Conservation (phyloP, 2,113 vertebrate species). For the Ceuthmochares aereus region DNA sequence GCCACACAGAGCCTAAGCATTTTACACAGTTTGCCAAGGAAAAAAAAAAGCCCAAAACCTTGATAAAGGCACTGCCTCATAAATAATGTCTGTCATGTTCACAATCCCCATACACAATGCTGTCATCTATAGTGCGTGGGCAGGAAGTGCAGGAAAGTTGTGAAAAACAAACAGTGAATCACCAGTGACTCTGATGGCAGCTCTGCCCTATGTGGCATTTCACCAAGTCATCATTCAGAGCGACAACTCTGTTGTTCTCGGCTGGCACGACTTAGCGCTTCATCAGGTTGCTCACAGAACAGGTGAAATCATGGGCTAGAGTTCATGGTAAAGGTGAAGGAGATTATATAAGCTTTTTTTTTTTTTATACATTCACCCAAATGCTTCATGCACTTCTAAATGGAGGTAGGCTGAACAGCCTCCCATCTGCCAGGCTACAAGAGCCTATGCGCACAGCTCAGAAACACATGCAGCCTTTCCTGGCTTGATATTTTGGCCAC, state of each 20-base stretch:
- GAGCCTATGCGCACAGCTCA: background rate
- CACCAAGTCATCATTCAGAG: conserved; percentile 45
- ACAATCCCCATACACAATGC: background rate
- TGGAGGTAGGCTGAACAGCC: background rate
- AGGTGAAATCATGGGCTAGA: background rate
- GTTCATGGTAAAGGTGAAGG: background rate
- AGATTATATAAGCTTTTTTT: background rate
- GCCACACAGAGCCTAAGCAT: conserved; percentile 12
- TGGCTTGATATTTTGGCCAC: background rate
- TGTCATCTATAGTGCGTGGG: conserved; percentile 20
- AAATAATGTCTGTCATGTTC: conserved; percentile 46
- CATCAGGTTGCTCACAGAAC: background rate
- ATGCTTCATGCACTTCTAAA: background rate
- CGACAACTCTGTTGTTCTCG: conserved; percentile 23
- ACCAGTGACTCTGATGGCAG: conserved; percentile 21
- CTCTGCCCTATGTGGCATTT: background rate
- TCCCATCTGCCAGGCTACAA: background rate
- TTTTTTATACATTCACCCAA: background rate
- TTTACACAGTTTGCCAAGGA: conserved; percentile 11
- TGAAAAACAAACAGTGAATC: conserved; percentile 59
- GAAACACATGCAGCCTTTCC: rapidly evolving
- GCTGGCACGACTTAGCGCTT: background rate
- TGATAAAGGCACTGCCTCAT: conserved; percentile 52
- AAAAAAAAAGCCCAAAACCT: background rate
- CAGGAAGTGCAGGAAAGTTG: conserved; percentile 17